These are phyloP conservation scores for Dicrurus megarhynchus DNA, from an alignment of 2,113 vertebrate genomes.

Conservation along the genomic window DNA sequence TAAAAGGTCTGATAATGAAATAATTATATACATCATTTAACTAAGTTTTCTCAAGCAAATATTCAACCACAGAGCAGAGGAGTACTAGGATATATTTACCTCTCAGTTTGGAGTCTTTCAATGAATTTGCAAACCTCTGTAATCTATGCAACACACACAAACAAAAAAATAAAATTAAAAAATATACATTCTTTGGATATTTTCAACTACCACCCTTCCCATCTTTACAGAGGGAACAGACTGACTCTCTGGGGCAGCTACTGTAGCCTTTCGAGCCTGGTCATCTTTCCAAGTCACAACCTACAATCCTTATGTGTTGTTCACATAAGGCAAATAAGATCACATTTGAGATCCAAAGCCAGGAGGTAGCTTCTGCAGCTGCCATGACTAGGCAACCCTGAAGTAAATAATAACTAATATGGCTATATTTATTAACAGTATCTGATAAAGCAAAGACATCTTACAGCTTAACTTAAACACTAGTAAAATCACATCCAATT, in stretches of 20 bases:
- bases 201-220: background rate
- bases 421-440: background rate
- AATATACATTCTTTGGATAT: background rate
- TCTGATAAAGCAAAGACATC: background rate
- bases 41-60: background rate
- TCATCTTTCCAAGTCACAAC: background rate
- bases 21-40: background rate
- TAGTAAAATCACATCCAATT: background rate
- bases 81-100: constrained; percentile 74
- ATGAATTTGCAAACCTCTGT: constrained; percentile 81
- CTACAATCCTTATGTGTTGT: background rate
- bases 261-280: background rate
- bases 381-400: background rate
- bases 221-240: background rate
- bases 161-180: background rate
- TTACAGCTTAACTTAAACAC: background rate
- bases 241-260: background rate
- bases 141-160: constrained; percentile 73
- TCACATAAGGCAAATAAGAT: background rate
- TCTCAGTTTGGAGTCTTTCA: constrained; percentile 89
- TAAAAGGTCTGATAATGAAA: constrained; percentile 81
- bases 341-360: background rate
- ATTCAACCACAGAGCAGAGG: background rate
- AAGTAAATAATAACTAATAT: background rate
- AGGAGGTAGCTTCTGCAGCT: background rate